phyloP scores from a whole-genome alignment of 2,888 invertebrate species.

The Chloromyia formosa region DNA sequence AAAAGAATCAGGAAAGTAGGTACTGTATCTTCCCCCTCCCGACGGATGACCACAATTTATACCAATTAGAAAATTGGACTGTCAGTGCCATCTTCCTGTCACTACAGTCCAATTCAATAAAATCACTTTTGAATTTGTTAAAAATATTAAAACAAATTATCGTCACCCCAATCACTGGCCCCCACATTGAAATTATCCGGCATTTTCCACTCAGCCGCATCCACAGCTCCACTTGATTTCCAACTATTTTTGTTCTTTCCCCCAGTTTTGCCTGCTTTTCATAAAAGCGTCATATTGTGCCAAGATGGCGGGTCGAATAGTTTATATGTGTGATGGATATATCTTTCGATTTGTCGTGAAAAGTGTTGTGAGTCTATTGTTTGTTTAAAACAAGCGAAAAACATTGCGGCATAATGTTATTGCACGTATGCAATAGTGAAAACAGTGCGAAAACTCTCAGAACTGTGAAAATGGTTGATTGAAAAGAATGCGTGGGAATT shows the following conservation, averaged over 20 bases:
- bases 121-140: no score
- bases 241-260: not conserved
- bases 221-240: not conserved
- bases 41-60: no score
- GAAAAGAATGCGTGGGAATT: conserved; percentile 49
- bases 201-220: no score
- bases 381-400: not conserved
- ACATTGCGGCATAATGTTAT: conserved; percentile 6
- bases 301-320: conserved; percentile 53
- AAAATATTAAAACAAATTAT: no score
- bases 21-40: not conserved
- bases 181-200: no score
- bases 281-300: conserved; percentile 47
- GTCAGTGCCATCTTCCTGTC: no score
- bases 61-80: no score
- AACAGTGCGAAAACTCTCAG: not conserved
- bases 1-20: no score
- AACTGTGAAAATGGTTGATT: conserved; percentile 1
- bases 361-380: conserved; percentile 24
- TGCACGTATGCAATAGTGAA: not conserved
- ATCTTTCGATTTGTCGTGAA: conserved; percentile 15
- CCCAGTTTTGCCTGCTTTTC: not conserved
- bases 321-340: conserved; percentile 53
- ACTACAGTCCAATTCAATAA: no score
- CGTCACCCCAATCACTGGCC: no score